A percentile compares a stretch with the other conserved stretches of the same genome.
Evolutionary conservation across 2,797 vertebrate genomes (phyloP).

Genomic region (Chelon labrosus): DNA sequence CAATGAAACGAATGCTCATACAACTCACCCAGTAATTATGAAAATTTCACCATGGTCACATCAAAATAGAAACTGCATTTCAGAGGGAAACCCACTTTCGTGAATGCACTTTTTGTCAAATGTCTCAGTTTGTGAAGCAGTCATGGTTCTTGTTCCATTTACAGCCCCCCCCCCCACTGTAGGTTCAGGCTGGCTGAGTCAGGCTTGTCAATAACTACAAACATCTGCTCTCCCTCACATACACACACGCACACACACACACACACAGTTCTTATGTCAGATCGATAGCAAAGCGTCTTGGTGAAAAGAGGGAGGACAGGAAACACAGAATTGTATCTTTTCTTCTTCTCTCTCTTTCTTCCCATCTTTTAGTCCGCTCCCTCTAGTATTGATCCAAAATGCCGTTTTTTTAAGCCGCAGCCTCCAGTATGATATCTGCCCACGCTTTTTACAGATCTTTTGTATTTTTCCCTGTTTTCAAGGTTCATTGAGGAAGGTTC

Average conservation of each 20-base stretch:
- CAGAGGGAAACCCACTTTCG: neutral
- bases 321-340: slow-evolving; percentile 46
- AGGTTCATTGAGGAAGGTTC: neutral
- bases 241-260: slow-evolving; percentile 21
- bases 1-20: too few relatives aligned
- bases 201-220: slow-evolving; percentile 29
- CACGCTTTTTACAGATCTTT: slow-evolving; percentile 23
- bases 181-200: slow-evolving; percentile 29
- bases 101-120: slow-evolving; percentile 5
- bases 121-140: slow-evolving; percentile 8
- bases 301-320: slow-evolving; percentile 53
- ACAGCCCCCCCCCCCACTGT: too few relatives aligned
- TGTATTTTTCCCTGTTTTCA: neutral
- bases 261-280: slow-evolving; percentile 20
- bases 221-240: slow-evolving; percentile 20
- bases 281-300: slow-evolving; percentile 55
- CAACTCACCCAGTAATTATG: too few relatives aligned
- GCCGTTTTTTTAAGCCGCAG: slow-evolving; percentile 72
- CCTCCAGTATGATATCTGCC: slow-evolving; percentile 57
- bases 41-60: too few relatives aligned
- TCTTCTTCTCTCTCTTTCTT: slow-evolving; percentile 38
- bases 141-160: neutral
- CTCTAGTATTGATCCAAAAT: slow-evolving; percentile 74
- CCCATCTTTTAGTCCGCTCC: slow-evolving; percentile 48
- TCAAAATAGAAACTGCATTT: slow-evolving; percentile 1